Conservation (phyloP, 2,888 invertebrate species). For the Oscheius myriophilus region DNA sequence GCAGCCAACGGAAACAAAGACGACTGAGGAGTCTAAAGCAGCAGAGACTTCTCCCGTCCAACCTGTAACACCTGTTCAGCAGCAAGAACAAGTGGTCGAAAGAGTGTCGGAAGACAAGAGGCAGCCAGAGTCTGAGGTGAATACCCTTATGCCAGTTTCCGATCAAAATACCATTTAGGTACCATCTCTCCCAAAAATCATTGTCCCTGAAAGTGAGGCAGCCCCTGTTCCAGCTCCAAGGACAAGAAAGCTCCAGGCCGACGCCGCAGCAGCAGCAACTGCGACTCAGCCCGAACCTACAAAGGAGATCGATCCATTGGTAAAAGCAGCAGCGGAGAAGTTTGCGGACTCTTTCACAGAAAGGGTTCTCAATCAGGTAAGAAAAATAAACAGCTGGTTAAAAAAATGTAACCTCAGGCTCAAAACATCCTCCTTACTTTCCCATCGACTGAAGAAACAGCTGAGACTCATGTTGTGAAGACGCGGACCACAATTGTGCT, state of each 20-base stretch:
- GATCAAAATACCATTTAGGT: background rate
- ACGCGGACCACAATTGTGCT: constrained; percentile 20
- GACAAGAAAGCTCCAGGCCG: constrained; percentile 8
- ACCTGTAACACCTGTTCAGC: too few species aligned
- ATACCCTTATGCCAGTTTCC: background rate
- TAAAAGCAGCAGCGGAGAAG: constrained; percentile 22
- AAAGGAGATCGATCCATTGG: constrained; percentile 5
- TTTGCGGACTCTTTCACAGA: constrained; percentile 33
- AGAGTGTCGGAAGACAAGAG: background rate
- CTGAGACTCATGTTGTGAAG: constrained; percentile 22
- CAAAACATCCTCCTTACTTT: constrained; percentile 22
- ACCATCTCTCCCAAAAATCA: constrained; percentile 13
- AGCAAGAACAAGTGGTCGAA: too few species aligned
- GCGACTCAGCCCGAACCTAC: background rate
- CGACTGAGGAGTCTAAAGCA: background rate
- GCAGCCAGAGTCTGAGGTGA: background rate
- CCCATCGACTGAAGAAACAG: constrained; percentile 13
- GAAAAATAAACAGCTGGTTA: background rate
- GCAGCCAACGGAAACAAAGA: constrained; percentile 1
- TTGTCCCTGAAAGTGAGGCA: constrained; percentile 12
- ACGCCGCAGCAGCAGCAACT: constrained; percentile 9
- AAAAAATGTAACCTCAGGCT: constrained; percentile 3
- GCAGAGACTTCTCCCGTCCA: too few species aligned
- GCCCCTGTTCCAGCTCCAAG: constrained; percentile 16
- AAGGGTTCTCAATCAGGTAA: constrained; percentile 25